Evolutionary conservation across 2,888 invertebrate species (phyloP).

Genomic region (Matsumyia berberina): DNA sequence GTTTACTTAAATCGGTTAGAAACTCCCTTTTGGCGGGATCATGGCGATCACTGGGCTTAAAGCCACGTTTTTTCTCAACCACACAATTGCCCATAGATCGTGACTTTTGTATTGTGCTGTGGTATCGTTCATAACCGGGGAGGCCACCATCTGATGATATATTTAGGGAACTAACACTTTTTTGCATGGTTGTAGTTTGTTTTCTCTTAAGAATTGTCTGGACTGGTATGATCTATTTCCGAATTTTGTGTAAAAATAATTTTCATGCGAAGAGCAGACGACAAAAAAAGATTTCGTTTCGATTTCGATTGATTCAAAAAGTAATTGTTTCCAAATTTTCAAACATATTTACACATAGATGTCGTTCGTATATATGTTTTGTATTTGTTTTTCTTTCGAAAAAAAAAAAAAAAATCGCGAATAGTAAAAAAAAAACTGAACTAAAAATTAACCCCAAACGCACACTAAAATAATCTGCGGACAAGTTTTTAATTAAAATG

Average conservation of each 20-base stretch:
- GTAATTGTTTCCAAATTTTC: background rate
- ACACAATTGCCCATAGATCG: constrained; percentile 86
- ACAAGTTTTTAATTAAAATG: constrained; percentile 7
- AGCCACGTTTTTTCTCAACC: constrained; percentile 90
- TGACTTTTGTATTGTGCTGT: constrained; percentile 83
- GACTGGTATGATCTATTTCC: background rate
- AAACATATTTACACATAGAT: too few species aligned
- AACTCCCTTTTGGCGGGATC: constrained; percentile 93
- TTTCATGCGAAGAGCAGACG: constrained; percentile 1
- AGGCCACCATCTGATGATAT: constrained; percentile 52
- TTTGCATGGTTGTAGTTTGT: constrained; percentile 45
- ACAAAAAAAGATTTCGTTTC: constrained; percentile 27
- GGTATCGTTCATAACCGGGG: constrained; percentile 34
- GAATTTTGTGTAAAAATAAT: constrained; percentile 5
- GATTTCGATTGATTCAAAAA: constrained; percentile 31
- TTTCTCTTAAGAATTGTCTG: background rate
- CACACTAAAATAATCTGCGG: constrained; percentile 38
- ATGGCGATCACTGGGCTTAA: constrained; percentile 92
- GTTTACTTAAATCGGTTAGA: constrained; percentile 91
- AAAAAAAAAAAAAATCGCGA: constrained; percentile 18
- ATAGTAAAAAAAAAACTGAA: constrained; percentile 36
- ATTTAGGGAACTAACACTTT: constrained; percentile 70
- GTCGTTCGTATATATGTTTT: constrained; percentile 3
- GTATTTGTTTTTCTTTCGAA: background rate
- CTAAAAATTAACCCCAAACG: constrained; percentile 43